A percentile compares a stretch with the other conserved stretches of the same genome.
phyloP scores from a whole-genome alignment of 2,797 vertebrate species.

The Oceanodroma leucorhoa region DNA sequence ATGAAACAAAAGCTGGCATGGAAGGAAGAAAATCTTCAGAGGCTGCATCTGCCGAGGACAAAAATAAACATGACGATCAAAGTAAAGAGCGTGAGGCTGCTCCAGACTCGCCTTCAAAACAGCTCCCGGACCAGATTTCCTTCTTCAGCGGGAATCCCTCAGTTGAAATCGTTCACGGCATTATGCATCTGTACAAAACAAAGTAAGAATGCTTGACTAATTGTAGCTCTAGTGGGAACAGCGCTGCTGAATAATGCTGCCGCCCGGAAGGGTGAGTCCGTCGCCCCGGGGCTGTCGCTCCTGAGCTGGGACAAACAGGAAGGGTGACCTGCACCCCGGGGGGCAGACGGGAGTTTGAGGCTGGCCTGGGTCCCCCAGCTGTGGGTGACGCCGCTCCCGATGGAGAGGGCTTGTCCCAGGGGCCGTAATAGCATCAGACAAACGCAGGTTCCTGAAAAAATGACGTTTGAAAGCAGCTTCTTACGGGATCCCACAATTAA shows the following conservation, averaged over 20 bases:
- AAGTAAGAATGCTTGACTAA: slow-evolving; percentile 82
- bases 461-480: background rate
- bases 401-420: background rate
- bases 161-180: slow-evolving; percentile 94
- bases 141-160: slow-evolving; percentile 98
- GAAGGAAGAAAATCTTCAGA: slow-evolving; percentile 65
- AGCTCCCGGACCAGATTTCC: slow-evolving; percentile 95
- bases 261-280: background rate
- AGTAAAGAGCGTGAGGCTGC: slow-evolving; percentile 57
- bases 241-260: background rate
- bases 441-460: background rate
- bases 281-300: background rate
- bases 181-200: slow-evolving; percentile 99
- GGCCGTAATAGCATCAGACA: rapidly evolving
- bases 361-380: background rate
- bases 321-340: background rate
- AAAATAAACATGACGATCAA: slow-evolving; percentile 52
- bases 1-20: slow-evolving; percentile 42
- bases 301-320: background rate
- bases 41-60: slow-evolving; percentile 54
- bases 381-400: rapidly evolving
- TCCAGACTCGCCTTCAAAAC: slow-evolving; percentile 91
- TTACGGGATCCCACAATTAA: background rate
- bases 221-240: background rate
- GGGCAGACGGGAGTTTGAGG: background rate